These are phyloP conservation scores for Morus bassanus DNA, from an alignment of 2,797 vertebrate genomes.

Conservation along the genomic window DNA sequence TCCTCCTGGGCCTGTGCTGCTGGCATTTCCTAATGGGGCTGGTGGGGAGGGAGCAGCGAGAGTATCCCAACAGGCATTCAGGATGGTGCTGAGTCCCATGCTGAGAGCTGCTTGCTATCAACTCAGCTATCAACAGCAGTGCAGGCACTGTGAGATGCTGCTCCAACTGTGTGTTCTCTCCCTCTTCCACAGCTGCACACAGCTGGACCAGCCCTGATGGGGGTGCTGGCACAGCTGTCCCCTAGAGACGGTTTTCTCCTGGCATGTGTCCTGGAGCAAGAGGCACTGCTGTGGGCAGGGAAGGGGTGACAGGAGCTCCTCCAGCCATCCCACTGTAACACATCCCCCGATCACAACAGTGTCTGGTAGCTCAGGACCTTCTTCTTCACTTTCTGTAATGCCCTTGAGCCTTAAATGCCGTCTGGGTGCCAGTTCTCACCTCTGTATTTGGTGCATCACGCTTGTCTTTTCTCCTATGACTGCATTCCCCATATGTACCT, in stretches of 20 bases:
- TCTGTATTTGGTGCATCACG: neutral
- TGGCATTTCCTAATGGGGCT: neutral
- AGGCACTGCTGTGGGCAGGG: neutral
- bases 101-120: neutral
- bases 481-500: accelerated
- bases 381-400: neutral
- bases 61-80: neutral
- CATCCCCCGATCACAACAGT: neutral
- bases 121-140: neutral
- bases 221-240: neutral
- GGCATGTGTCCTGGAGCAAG: too few species aligned
- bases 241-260: neutral
- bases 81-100: neutral
- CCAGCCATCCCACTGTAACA: neutral
- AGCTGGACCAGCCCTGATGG: neutral
- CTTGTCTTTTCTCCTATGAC: accelerated
- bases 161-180: neutral
- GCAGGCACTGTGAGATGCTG: neutral
- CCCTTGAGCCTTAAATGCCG: neutral
- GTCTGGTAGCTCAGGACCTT: neutral
- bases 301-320: neutral
- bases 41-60: neutral
- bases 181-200: neutral
- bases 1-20: accelerated
- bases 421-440: neutral